phyloP scores from a whole-genome alignment of 2,797 vertebrate genomes.

The Lophotriccus pileatus region DNA sequence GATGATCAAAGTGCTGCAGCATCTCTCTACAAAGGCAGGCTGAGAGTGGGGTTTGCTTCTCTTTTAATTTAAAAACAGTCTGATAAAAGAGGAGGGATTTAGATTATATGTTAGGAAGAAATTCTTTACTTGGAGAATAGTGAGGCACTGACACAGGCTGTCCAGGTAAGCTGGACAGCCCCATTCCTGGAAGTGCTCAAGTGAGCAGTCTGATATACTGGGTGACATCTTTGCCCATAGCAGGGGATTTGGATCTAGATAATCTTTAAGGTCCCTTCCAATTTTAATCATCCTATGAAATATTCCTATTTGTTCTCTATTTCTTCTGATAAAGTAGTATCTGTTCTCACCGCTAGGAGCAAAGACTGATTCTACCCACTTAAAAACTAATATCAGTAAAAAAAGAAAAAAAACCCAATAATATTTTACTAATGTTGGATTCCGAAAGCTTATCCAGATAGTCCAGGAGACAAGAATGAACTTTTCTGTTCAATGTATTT shows the following conservation, averaged over 20 bases:
- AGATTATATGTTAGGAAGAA: background rate
- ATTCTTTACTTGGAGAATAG: background rate
- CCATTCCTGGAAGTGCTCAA: rapidly evolving
- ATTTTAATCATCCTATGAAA: background rate
- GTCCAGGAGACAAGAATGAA: background rate
- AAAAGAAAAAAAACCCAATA: background rate
- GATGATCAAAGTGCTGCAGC: background rate
- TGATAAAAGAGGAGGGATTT: background rate
- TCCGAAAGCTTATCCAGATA: background rate
- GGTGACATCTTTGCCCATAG: background rate
- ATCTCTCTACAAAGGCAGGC: rapidly evolving
- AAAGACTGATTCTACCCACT: background rate
- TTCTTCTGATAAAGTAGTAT: background rate
- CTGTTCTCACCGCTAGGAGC: background rate
- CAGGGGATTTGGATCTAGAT: background rate
- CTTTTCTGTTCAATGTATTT: background rate
- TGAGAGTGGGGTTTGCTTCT: background rate
- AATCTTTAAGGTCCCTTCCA: background rate
- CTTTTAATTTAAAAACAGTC: no score
- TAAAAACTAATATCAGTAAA: background rate
- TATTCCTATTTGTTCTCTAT: background rate
- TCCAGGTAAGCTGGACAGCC: background rate
- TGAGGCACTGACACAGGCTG: background rate
- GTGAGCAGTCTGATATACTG: background rate
- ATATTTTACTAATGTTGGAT: background rate